Percentiles rank a stretch among this genome's conserved stretches.
Evolutionary conservation across 2,888 invertebrate species (phyloP).

Genomic region (Cosmia pyralina): DNA sequence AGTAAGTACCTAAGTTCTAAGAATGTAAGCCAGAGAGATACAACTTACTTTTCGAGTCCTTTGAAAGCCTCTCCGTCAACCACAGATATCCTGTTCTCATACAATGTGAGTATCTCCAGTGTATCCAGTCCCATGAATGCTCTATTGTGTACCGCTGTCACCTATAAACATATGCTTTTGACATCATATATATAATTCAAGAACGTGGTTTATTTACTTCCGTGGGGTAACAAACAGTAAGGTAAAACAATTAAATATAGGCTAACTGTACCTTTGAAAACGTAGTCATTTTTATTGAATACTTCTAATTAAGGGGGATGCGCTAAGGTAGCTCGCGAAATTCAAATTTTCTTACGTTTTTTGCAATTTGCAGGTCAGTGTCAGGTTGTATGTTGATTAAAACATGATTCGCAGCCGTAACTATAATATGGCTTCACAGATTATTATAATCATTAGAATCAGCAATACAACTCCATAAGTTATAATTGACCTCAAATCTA

Average conservation of each 20-base stretch:
- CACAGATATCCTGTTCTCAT: slow-evolving; percentile 95
- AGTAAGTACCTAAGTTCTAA: not conserved
- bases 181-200: slow-evolving; percentile 2
- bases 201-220: not conserved
- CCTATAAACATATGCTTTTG: slow-evolving; percentile 76
- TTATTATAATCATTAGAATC: too few relatives aligned
- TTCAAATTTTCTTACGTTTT: too few relatives aligned
- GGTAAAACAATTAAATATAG: too few relatives aligned
- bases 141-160: slow-evolving; percentile 93
- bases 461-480: too few relatives aligned
- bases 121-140: slow-evolving; percentile 97
- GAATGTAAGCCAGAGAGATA: not conserved
- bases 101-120: slow-evolving; percentile 95
- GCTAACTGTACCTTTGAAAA: not conserved
- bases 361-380: too few relatives aligned
- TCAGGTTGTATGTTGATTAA: too few relatives aligned
- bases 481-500: too few relatives aligned
- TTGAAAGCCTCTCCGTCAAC: slow-evolving; percentile 96
- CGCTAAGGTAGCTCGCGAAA: too few relatives aligned
- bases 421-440: too few relatives aligned
- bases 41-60: slow-evolving; percentile 95
- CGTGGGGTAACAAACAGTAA: too few relatives aligned
- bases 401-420: too few relatives aligned
- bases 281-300: not conserved
- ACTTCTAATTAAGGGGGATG: too few relatives aligned